Evolutionary conservation across 2,113 vertebrate genomes (phyloP), one percentile per base, ranked within the genome.

Genomic region (Actenoides hombroni): DNA sequence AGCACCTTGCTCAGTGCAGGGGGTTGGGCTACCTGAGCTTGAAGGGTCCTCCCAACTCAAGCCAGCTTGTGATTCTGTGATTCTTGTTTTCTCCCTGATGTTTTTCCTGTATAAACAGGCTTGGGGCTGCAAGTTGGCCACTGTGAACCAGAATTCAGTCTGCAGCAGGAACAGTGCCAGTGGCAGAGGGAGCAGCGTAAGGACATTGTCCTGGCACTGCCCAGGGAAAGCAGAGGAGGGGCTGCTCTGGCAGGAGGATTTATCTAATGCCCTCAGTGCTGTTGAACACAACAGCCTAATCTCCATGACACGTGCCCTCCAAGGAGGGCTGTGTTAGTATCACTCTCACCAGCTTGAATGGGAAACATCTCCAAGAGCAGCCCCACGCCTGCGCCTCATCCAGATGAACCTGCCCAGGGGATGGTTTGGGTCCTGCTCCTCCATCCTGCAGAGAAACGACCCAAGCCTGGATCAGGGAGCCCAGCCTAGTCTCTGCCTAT

Each of bases 121-220:
- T 39, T n/a, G 37, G 14, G 18, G 17, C 51, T 48, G 21, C 69
- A 16, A 9, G 13, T 12, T 1, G 0, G 9, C 31, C 46, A 29
- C 39, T 2, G 0, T 5, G 18, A 14, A 29, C 21, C 73, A 57
- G 21, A 57, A 46, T 13, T 20, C 0, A 0, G 16, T 6, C 56
- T 48, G n/a, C 44, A 31, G 6, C 3, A 53, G 77, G 31, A 21
- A 42, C 42, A n/a, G 54, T 3, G 29, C 37, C 0, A 8, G 61
- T 19, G 68, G 74, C 68, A 64, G 42, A 10, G 35, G 60, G 54
- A 68, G 64, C 60, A 73, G 65, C 19, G 1, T 46, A 28, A 82
- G 77, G 65, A 71, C 65, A 5, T 29, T 83, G 59, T 61, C 83
- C 65, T 60, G 59, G 65, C n/a, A 6, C 21, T 37, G 64, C 17